Evolutionary conservation across 2,113 vertebrate species (phyloP).

Genomic region (Piprites chloris): DNA sequence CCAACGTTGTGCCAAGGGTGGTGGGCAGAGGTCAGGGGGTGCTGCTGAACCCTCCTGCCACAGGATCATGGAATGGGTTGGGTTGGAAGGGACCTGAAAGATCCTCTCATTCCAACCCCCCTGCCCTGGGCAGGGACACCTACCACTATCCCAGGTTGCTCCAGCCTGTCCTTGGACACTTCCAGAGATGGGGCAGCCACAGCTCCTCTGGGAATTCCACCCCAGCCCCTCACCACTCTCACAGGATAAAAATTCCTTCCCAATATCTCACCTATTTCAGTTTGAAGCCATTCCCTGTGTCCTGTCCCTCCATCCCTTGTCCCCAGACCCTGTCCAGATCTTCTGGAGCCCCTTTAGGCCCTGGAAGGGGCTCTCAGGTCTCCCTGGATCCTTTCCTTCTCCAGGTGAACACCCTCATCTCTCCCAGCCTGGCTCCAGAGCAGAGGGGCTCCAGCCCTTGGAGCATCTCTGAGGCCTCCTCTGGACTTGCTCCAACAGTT

Average conservation of each 20-base stretch:
- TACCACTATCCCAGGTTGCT: background rate
- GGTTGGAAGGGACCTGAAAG: background rate
- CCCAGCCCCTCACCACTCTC: accelerated
- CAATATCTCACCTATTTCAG: background rate
- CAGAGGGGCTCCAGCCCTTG: background rate
- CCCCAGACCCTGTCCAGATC: background rate
- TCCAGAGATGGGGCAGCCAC: background rate
- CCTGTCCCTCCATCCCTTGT: accelerated
- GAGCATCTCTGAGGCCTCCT: accelerated
- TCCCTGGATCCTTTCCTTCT: accelerated
- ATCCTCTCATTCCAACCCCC: background rate
- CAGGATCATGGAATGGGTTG: background rate
- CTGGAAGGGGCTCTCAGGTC: accelerated
- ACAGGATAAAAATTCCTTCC: accelerated
- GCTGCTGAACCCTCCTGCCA: background rate
- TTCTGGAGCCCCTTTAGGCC: background rate
- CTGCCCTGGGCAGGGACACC: no score
- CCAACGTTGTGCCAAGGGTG: accelerated
- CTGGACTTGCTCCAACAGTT: background rate
- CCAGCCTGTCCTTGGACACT: background rate
- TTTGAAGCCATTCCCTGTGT: background rate
- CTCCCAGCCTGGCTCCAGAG: background rate
- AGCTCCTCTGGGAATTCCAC: background rate
- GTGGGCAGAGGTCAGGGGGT: background rate
- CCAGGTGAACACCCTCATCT: background rate